Evolutionary conservation across 2,888 invertebrate species (phyloP), one percentile per base, ranked within the genome.

Genomic region (Ethmia dodecea): DNA sequence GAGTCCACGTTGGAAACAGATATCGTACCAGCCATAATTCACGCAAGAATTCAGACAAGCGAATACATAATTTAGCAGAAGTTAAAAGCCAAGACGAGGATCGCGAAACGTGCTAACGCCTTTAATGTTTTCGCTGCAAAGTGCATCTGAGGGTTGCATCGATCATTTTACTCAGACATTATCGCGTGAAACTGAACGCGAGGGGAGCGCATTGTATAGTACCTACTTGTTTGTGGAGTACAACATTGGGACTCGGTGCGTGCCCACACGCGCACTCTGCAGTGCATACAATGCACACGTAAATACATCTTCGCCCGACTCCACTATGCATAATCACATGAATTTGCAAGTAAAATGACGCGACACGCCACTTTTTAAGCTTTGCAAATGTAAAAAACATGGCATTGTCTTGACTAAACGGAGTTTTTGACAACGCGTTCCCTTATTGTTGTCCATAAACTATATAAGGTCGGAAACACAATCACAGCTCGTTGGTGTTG

Each of bases 311-410:
- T 73, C 63, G 57, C 64, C 61, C 63, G 66, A 60, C 70, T 67
- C 60, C 65, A 68, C 70, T 69, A 63, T 73, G 78, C 78, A 83
- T 80, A 81, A 83, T 79, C 71, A 72, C 66, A 46, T 51, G 41
- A 64, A 81, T 84, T 81, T 80, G 79, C 84, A 86, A 80, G 76
- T 83, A 60, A 79, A 80, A 80, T 80, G 55, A 62, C 60, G 62
- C 65, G 64, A 66, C 74, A 63, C 67, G 57, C 55, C 70, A 71
- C 67, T 79, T 80, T 77, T 79, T 78, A 64, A 74, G 64, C 68
- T 69, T 71, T 60, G 70, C 71, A 69, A 76, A 72, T 70, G 67
- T 68, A 69, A 71, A n/a, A 72, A 73, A 71, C 60, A 44, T 49
- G 41, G 58, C 64, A 77, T 75, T 79, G 74, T 76, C 50, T 64